These are phyloP conservation scores for Drosophila fuyamai DNA, from an alignment of 1,140 invertebrate species.

Conservation along the genomic window DNA sequence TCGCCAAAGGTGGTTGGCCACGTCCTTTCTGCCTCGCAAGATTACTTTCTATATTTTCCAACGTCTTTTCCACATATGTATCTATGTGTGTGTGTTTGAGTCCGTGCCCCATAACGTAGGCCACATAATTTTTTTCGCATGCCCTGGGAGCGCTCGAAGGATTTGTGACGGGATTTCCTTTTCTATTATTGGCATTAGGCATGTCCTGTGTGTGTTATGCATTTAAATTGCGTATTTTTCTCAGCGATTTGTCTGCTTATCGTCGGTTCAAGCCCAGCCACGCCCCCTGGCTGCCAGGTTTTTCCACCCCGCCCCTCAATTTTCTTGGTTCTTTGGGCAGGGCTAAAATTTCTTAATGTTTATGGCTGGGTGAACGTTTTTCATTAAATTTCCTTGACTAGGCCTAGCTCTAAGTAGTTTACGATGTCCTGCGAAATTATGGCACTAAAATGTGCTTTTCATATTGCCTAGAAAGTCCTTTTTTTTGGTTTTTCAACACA, in stretches of 20 bases:
- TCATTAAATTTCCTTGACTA: slow-evolving; percentile 72
- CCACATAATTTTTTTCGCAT: slow-evolving; percentile 79
- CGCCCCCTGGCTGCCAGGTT: slow-evolving; percentile 17
- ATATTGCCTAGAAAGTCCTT: slow-evolving; percentile 58
- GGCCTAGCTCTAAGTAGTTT: slow-evolving; percentile 75
- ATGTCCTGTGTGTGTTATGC: slow-evolving; percentile 85
- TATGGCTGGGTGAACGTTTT: slow-evolving; percentile 76
- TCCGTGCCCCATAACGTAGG: slow-evolving; percentile 57
- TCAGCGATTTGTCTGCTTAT: slow-evolving; percentile 84
- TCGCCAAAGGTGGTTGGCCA: slow-evolving; percentile 81
- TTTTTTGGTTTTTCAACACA: slow-evolving; percentile 35
- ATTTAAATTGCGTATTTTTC: slow-evolving; percentile 85
- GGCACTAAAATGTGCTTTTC: slow-evolving; percentile 70
- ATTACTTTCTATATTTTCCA: slow-evolving; percentile 83
- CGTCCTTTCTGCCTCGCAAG: slow-evolving; percentile 52
- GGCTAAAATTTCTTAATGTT: slow-evolving; percentile 81
- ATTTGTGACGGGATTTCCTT: slow-evolving; percentile 85
- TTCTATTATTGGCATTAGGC: slow-evolving; percentile 85
- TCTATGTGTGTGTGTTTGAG: slow-evolving; percentile 13
- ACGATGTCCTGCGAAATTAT: slow-evolving; percentile 71
- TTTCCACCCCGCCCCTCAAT: not conserved
- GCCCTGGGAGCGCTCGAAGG: slow-evolving; percentile 66
- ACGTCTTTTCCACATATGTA: slow-evolving; percentile 51
- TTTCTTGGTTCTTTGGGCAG: slow-evolving; percentile 2
- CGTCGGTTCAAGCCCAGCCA: slow-evolving; percentile 53